Conservation (phyloP, 2,888 invertebrate genomes). For the Eumacrocentrus americanus region DNA sequence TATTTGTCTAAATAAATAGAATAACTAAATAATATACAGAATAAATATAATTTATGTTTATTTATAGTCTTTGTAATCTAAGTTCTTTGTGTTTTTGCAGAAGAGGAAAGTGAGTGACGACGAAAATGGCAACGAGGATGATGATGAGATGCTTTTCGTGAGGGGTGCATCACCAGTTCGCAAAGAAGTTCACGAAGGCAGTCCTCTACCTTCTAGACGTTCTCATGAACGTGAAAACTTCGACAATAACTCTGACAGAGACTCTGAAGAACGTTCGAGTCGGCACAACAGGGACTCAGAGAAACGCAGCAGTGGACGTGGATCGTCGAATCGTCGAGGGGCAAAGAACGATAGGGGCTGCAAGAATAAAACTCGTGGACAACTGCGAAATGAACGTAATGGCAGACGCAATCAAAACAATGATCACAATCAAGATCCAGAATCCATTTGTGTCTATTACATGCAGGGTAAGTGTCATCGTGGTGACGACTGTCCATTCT, state of each 20-base stretch:
- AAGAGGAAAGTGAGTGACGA: conserved; percentile 64
- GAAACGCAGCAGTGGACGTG: conserved; percentile 45
- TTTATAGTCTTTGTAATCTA: conserved; percentile 9
- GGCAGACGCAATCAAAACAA: conserved; percentile 62
- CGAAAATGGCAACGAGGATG: conserved; percentile 66
- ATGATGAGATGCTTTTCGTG: conserved; percentile 81
- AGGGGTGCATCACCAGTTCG: conserved; percentile 75
- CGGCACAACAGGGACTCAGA: conserved; percentile 57
- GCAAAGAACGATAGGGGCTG: conserved; percentile 61
- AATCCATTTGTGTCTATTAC: conserved; percentile 81
- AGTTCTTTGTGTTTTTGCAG: conserved; percentile 48
- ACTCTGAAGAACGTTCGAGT: conserved; percentile 56
- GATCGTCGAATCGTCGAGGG: conserved; percentile 63
- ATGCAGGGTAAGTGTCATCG: conserved; percentile 87
- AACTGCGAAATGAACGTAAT: conserved; percentile 52
- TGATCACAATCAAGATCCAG: conserved; percentile 69
- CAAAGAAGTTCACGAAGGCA: conserved; percentile 44
- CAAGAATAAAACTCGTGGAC: conserved; percentile 61
- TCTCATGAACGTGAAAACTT: conserved; percentile 64
- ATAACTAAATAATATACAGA: conserved; percentile 3
- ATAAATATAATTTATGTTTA: conserved; percentile 5
- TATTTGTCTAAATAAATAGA: too few relatives aligned
- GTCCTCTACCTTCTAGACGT: conserved; percentile 44
- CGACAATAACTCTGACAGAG: conserved; percentile 63
- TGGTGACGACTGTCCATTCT: conserved; percentile 85